Conservation (phyloP, 2,888 invertebrate genomes). For the Acanthococcus lagerstroemiae region DNA sequence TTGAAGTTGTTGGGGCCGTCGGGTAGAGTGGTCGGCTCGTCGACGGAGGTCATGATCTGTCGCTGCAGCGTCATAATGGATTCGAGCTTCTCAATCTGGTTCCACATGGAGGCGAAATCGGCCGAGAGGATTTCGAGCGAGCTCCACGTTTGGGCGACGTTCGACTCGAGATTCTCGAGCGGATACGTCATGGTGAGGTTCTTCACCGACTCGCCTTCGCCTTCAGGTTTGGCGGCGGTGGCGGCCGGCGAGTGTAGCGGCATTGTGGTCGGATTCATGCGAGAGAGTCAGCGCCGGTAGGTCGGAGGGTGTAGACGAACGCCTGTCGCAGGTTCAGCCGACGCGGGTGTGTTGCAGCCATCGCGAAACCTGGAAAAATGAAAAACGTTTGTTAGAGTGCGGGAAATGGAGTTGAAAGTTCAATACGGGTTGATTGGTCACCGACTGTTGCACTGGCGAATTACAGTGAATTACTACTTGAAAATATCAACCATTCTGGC, state of each 20-base stretch:
- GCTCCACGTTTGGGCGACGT: constrained; percentile 85
- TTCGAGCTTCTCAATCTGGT: constrained; percentile 77
- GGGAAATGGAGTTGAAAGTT: too few species aligned
- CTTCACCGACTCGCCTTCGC: neutral
- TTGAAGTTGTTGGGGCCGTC: neutral
- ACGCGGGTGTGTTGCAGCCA: too few species aligned
- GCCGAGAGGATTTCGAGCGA: constrained; percentile 80
- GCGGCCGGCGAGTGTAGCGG: neutral
- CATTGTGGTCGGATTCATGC: neutral
- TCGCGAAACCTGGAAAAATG: too few species aligned
- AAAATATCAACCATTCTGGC: too few species aligned
- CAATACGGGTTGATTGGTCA: too few species aligned
- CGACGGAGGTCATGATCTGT: constrained; percentile 13
- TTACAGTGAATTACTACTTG: too few species aligned
- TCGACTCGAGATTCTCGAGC: constrained; percentile 57
- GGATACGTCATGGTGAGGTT: constrained; percentile 4
- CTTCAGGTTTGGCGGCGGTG: neutral
- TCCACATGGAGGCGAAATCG: constrained; percentile 92
- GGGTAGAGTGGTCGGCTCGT: neutral
- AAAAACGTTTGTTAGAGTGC: too few species aligned
- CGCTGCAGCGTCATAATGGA: constrained; percentile 49
- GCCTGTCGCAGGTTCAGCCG: too few species aligned
- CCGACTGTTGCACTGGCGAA: too few species aligned
- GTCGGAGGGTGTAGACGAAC: too few species aligned
- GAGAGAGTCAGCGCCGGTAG: too few species aligned